Evolutionary conservation across 2,888 invertebrate species (phyloP), one percentile per base, ranked within the genome.

Genomic region (Uloborus plumipes): DNA sequence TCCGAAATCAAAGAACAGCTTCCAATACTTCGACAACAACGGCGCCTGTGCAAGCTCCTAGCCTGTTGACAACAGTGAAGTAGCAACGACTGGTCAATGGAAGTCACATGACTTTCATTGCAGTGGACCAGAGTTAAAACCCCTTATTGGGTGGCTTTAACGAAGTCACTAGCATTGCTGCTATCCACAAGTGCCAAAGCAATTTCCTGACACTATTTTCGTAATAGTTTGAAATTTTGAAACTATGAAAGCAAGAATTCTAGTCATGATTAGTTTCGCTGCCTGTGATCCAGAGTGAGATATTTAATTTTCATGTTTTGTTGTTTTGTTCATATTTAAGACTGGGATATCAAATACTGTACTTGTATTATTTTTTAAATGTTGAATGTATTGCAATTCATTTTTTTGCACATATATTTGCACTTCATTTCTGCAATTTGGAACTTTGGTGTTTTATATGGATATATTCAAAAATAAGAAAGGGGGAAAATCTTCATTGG

Each of bases 1-100:
- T 89, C 86, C 79, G 86, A 39, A 85, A 84, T 55, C 85, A 85
- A 39, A 72, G 84, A 58, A 74, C 77, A 2, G 51, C 72, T 14
- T 55, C 83, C 20, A 77, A 70, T 51, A 77, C 67, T 49, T 61
- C 83, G 4, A 76, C 83, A 7, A 66, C 72, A 20, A 83, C 77
- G 26, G 26, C 67, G 31, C 82, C 77, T 31, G 26, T 72, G 31
- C 82, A 82, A 31, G 62, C 67, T 66, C 50, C 74, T 13, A 66
- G 70, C 14, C 65, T 72, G 22, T 49, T 66, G 20, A 77, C 83
- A 16, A 67, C 67, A 18, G 83, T 83, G 39, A 83, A 83, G 73
- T 83, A 83, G 82, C 82, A 82, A 76, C 76, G 82, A 82, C 76
- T 82, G 31, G 82, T 82, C 22, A 65, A 76, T 66, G 82, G 82